Conservation (phyloP, 2,888 invertebrate genomes). For the Campoplex capitator region DNA sequence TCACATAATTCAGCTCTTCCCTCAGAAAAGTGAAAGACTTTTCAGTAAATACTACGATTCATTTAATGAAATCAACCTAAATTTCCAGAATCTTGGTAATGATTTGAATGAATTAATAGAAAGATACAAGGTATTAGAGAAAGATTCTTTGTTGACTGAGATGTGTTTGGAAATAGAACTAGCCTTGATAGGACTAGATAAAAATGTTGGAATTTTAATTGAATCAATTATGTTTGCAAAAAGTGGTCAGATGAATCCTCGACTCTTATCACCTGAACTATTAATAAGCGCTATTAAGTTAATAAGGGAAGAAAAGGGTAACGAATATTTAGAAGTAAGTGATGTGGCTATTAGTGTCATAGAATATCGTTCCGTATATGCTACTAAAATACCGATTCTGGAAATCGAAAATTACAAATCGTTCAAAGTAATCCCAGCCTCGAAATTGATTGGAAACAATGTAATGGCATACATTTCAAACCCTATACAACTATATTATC, state of each 20-base stretch:
- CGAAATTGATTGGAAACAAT: not conserved
- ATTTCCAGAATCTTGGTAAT: not conserved
- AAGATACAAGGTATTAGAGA: too few relatives aligned
- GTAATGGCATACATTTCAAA: conserved; percentile 34
- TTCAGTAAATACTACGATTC: not conserved
- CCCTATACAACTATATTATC: conserved; percentile 53
- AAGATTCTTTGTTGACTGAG: too few relatives aligned
- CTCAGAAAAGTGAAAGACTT: not conserved
- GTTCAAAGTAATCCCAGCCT: not conserved
- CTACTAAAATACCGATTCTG: too few relatives aligned
- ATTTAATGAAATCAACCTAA: not conserved
- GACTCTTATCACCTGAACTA: too few relatives aligned
- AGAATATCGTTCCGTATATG: too few relatives aligned
- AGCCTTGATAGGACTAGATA: too few relatives aligned
- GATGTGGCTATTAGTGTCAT: too few relatives aligned
- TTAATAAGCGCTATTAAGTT: not conserved
- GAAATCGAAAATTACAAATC: not conserved
- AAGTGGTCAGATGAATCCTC: too few relatives aligned
- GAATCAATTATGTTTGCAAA: too few relatives aligned
- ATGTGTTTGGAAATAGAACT: too few relatives aligned
- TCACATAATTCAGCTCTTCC: conserved; percentile 27
- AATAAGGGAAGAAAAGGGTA: conserved; percentile 9
- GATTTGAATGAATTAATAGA: not conserved
- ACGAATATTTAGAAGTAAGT: too few relatives aligned
- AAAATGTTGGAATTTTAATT: too few relatives aligned